Evolutionary conservation across 2,888 invertebrate species (phyloP).

Genomic region (Auanema freiburgensis): DNA sequence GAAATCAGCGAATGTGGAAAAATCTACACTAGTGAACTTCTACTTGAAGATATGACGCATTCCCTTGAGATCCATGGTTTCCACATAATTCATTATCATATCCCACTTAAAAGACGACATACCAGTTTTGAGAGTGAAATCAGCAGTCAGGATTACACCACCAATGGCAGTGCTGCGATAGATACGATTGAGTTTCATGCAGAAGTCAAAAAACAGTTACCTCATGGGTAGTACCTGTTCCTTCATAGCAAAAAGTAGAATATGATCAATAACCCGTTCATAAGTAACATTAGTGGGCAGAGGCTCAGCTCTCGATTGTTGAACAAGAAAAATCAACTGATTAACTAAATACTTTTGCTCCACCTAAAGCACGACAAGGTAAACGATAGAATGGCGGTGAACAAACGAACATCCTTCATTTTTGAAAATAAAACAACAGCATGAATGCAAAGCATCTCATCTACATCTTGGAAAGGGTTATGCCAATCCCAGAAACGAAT

Average conservation of each 20-base stretch:
- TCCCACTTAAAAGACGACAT: constrained; percentile 10
- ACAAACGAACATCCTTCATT: constrained; percentile 7
- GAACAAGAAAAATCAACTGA: background rate
- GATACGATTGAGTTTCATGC: background rate
- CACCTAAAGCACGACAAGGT: background rate
- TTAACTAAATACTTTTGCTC: constrained; percentile 5
- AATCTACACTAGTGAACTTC: constrained; percentile 1
- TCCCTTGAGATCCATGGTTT: constrained; percentile 36
- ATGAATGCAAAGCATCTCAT: constrained; percentile 12
- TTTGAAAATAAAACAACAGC: background rate
- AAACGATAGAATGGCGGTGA: background rate
- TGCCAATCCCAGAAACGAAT: constrained; percentile 5
- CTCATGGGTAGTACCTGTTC: constrained; percentile 5
- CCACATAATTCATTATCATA: constrained; percentile 21
- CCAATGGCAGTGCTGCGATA: constrained; percentile 23
- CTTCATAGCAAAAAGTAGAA: constrained; percentile 9
- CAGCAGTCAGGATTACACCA: constrained; percentile 32
- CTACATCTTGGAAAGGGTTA: constrained; percentile 8
- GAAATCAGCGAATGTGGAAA: background rate
- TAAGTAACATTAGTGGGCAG: constrained; percentile 10
- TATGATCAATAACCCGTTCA: constrained; percentile 14
- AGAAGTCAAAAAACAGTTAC: background rate
- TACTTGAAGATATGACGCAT: constrained; percentile 22
- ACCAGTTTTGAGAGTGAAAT: constrained; percentile 23
- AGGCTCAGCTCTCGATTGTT: constrained; percentile 5